Base-by-base conservation (phyloP, 1,140 invertebrate genomes). In the Procambarus clarkii region DNA sequence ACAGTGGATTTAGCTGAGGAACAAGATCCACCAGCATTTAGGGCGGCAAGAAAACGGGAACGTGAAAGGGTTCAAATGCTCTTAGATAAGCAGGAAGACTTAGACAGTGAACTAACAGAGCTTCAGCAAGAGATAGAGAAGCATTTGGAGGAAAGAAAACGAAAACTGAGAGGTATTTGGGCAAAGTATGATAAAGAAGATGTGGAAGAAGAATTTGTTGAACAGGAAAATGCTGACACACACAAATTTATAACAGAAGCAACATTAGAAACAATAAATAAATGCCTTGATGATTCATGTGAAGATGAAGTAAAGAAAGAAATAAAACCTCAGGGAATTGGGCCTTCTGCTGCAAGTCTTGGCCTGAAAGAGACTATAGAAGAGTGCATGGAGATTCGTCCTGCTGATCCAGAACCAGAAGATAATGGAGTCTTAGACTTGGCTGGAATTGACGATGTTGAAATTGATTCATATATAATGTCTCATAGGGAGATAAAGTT, bases 1-100 rank as follows among this genome's bases (percentile, higher is more conserved):
- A 97, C 96, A 0, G 97, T 99, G 7, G 98, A 99, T 94, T 95
- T 99, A 83, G 98, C 99, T 94, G 98, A 99, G 93, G 98, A 99
- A 94, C 97, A 98, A 94, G 98, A 99, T 95, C 99, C 99, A 48
- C 98, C 98, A 0, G 97, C 98, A 0, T 99, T 98, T 94, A 98
- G 97, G 95, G 97, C 96, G 5, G 97, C 98, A 0, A 95, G 98
- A 78, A 97, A 97, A 94, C 98, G 98, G 93, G 97, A 98, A 94
- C 97, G 97, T 86, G 97, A 98, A 71, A 87, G 92, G 15, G 80
- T 93, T 21, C 86, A 91, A 58, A 83, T 74, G 60, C 88, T 93
- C 7, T 60, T 93, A 69, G 91, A 92, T 58, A 8, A 74, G 24
- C 93, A 97, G 94, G 95, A 96, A 93, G 95, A 95, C 77, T 94